phyloP scores from a whole-genome alignment of 2,113 vertebrate species.

The Caranx ignobilis region DNA sequence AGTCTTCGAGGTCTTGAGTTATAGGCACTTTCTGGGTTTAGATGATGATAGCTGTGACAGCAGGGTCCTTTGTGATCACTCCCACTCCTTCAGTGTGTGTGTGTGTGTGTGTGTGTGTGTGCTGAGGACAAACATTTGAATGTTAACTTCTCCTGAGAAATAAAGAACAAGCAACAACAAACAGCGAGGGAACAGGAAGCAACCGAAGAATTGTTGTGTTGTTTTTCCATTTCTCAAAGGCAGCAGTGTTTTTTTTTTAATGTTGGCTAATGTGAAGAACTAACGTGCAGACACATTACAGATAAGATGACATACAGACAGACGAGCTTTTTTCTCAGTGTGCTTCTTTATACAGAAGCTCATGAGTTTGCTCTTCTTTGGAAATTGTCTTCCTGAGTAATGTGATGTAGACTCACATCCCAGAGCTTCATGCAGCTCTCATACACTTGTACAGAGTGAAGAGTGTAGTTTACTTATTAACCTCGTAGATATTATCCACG shows the following conservation, averaged over 20 bases:
- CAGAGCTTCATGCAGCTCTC: neutral
- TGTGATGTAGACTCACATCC: neutral
- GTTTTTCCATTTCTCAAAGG: neutral
- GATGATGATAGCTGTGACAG: slow-evolving; percentile 64
- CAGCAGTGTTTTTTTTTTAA: neutral
- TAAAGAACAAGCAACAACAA: slow-evolving; percentile 7
- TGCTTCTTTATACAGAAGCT: neutral
- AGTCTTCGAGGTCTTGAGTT: slow-evolving; percentile 66
- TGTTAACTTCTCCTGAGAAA: slow-evolving; percentile 26
- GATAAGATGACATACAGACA: neutral
- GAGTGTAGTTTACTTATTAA: slow-evolving; percentile 53
- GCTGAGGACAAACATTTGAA: slow-evolving; percentile 46
- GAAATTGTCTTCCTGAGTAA: neutral
- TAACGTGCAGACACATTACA: neutral
- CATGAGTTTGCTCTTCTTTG: neutral
- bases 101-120: neutral
- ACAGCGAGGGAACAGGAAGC: neutral
- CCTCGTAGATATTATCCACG: neutral
- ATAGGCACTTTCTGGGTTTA: slow-evolving; percentile 66
- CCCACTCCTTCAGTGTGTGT: neutral
- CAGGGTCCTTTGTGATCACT: slow-evolving; percentile 44
- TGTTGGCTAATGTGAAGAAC: neutral
- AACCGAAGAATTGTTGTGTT: neutral
- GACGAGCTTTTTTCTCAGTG: too few relatives aligned
- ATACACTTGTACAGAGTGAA: slow-evolving; percentile 5